Percentiles rank a stretch among this genome's conserved stretches.
These are phyloP conservation scores for Globodera rostochiensis DNA, from an alignment of 1,140 invertebrate species.

Conservation along the genomic window DNA sequence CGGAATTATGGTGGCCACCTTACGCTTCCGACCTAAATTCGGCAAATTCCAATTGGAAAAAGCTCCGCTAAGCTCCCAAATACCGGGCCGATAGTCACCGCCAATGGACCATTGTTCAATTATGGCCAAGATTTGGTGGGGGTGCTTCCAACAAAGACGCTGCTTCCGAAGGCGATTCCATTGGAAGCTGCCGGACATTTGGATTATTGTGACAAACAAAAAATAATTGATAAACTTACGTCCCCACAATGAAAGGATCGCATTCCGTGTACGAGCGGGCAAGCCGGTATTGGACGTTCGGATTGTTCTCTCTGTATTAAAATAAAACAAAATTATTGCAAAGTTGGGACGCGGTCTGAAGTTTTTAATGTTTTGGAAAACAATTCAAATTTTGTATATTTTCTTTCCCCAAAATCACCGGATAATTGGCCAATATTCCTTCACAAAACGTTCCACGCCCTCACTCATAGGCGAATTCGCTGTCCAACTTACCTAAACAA, in stretches of 20 bases:
- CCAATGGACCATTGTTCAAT: constrained; percentile 61
- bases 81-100: constrained; percentile 55
- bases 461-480: constrained; percentile 54
- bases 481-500: constrained; percentile 48
- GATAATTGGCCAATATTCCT: constrained; percentile 59
- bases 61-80: background rate
- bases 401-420: constrained; percentile 37
- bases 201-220: background rate
- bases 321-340: background rate
- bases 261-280: constrained; percentile 48
- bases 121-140: constrained; percentile 55
- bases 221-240: constrained; percentile 43
- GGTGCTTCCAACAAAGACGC: constrained; percentile 49
- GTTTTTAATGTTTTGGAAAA: background rate
- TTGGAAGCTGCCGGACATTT: constrained; percentile 43
- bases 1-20: constrained; percentile 54
- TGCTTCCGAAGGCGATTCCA: constrained; percentile 50
- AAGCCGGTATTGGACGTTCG: constrained; percentile 54
- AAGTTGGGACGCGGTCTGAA: no score
- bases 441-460: constrained; percentile 62
- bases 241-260: constrained; percentile 61
- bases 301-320: constrained; percentile 59
- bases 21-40: constrained; percentile 48
- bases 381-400: background rate
- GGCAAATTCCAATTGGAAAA: no score